Base-by-base conservation (phyloP, 2,888 invertebrate genomes). In the Mayetiola destructor region DNA sequence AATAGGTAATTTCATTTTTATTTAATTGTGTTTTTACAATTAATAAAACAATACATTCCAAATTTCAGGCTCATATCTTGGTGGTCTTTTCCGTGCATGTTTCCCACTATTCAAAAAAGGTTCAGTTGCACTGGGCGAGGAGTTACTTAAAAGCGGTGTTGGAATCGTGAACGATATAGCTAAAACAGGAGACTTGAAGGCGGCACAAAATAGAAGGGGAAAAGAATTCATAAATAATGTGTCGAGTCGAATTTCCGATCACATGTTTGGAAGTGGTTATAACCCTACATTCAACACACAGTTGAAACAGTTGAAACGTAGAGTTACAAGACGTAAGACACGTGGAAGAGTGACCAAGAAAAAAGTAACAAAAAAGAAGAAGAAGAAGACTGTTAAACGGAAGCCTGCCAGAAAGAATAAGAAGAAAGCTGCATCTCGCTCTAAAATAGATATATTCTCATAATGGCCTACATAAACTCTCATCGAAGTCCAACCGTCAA, bases 211-310 rank as follows among this genome's bases (percentile, higher is more conserved):
- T 18, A 39, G 16, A 27, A 5, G 40, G 1, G 39, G 36, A 10
- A 36, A 23, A 16, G 21, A 36, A 9, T n/a, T 16, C 1, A 30
- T 55, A 37, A 8, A 30, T 14, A 55, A 55, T 37, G 6, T 56
- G 2, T 29, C 6, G 3, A 39, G 18, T 2, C n/a, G 2, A 18
- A 2, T 29, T 3, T 3, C 6, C 6, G 36, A 56, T 23, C 12
- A 30, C 2, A 56, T 56, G 56, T 40, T 20, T 21, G 56, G 56
- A 10, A 39, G 39, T 29, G 56, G 56, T 16, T 56, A 56, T 29
- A 56, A 56, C 3, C 14, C 14, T 18, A 2, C 42, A 42, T 42
- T 42, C 42, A 23, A 10, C 23, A 23, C 14, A 9, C 21, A 12
- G 39, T 10, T 8, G 2, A 10, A 16, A 12, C 18, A 18, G 39